Base-by-base conservation (phyloP, 2,888 invertebrate species). In the Drosophila colorata region DNA sequence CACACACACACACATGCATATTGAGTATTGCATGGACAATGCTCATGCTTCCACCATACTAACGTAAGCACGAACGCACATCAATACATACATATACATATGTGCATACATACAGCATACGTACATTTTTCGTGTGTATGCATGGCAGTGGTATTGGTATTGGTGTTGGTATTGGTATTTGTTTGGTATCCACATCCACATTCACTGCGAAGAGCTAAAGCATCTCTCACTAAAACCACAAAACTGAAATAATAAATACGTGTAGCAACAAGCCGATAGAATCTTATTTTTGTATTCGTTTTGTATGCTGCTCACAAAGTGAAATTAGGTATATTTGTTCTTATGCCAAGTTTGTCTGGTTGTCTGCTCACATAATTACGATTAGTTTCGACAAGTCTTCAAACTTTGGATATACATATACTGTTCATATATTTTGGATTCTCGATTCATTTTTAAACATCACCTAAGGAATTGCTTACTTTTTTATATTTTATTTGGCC, bases 251-350 rank as follows among this genome's bases (percentile, higher is more conserved):
- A 51, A 33, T 52, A 60, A 60, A 58, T 55, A 59, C 28, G 43
- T 59, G 53, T 55, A 58, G 46, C 52, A 69, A 65, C 61, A 57
- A 65, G 47, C 64, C 56, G 51, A 48, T 43, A 56, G 56, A 65
- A 69, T 72, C 61, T 69, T 58, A 69, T 72, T 76, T 76, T 76
- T 48, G 61, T 59, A 71, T 43, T 64, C 16, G 37, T 41, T 52
- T 35, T 58, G 47, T 16, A 13, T n/a, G 13, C n/a, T 18, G n/a
- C 2, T 38, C 25, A 51, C 38, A 18, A 9, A 33, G 33, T 13
- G 33, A 11, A 11, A 33, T 13, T 33, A 4, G 23, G 11, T 9
- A 37, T 16, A 14, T 18, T 35, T 53, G 41, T 25, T 48, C 56
- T 58, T 64, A 51, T 46, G 33, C 56, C 46, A 43, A 60, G 33